A percentile compares a stretch with the other conserved stretches of the same genome.
Conservation (phyloP, 2,888 invertebrate genomes). For the Cheilosia variabilis region DNA sequence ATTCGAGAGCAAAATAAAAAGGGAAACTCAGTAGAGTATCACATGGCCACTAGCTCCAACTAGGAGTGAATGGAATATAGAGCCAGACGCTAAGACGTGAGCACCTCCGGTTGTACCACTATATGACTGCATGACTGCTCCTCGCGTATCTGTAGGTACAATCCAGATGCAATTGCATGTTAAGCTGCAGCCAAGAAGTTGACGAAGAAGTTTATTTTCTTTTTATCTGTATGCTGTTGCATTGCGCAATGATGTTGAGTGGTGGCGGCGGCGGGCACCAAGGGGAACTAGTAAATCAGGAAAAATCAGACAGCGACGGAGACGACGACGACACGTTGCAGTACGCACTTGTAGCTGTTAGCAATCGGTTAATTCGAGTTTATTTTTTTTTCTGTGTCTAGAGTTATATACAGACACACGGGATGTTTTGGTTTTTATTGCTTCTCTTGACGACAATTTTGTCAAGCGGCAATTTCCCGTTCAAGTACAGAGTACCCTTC, state of each 20-base stretch:
- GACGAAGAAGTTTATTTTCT: constrained; percentile 29
- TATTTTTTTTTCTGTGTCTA: constrained; percentile 2
- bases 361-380: constrained; percentile 61
- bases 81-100: constrained; percentile 44
- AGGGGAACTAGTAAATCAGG: constrained; percentile 52
- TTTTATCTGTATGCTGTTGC: constrained; percentile 19
- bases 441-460: constrained; percentile 54
- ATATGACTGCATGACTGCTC: constrained; percentile 34
- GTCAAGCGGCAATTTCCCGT: constrained; percentile 73
- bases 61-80: constrained; percentile 14
- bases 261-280: not conserved
- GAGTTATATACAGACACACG: constrained; percentile 17
- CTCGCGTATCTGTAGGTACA: constrained; percentile 36
- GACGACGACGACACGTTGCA: constrained; percentile 50
- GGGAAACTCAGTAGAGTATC: constrained; percentile 55
- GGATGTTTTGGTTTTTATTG: constrained; percentile 38
- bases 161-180: constrained; percentile 61
- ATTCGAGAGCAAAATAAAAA: constrained; percentile 22
- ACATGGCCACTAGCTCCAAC: constrained; percentile 28
- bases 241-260: constrained; percentile 56
- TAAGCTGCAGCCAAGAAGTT: constrained; percentile 62
- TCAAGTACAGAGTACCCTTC: constrained; percentile 20
- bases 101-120: constrained; percentile 50
- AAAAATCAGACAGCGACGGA: constrained; percentile 51
- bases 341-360: constrained; percentile 63